Percentiles rank a stretch among this genome's conserved stretches.
These are phyloP conservation scores for Cephus runcator DNA, from an alignment of 2,888 invertebrate genomes.

Conservation along the genomic window DNA sequence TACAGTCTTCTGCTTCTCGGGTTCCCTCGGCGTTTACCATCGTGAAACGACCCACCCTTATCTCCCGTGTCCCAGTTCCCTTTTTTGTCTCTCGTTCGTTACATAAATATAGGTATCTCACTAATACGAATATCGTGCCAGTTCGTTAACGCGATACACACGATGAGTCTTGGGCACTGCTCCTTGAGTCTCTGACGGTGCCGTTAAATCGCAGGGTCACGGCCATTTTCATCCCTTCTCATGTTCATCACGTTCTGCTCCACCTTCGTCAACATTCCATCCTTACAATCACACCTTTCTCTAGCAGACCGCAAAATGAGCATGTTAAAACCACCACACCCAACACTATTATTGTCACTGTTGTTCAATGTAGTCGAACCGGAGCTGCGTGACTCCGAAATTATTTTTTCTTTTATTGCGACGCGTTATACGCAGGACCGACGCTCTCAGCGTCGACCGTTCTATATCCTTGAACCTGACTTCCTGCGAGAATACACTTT, in stretches of 20 bases:
- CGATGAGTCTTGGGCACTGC: not conserved
- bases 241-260: not conserved
- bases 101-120: not conserved
- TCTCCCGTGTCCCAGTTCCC: not conserved
- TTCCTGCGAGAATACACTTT: not conserved
- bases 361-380: not conserved
- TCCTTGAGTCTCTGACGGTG: not conserved
- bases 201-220: not conserved
- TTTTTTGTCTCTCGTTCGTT: not conserved
- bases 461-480: not conserved
- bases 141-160: not conserved
- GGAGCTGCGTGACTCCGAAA: not conserved
- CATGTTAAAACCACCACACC: slow-evolving; percentile 5
- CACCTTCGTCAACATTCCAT: not conserved
- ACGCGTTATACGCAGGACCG: slow-evolving; percentile 4
- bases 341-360: slow-evolving; percentile 19
- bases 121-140: not conserved
- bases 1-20: not conserved
- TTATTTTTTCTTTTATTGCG: not conserved
- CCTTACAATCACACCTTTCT: not conserved
- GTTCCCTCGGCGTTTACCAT: not conserved
- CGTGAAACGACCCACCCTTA: not conserved
- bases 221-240: not conserved
- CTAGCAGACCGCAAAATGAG: not conserved
- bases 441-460: not conserved